These are phyloP conservation scores for Pachypanchax playfairii DNA, from an alignment of 2,113 vertebrate genomes.

Conservation along the genomic window DNA sequence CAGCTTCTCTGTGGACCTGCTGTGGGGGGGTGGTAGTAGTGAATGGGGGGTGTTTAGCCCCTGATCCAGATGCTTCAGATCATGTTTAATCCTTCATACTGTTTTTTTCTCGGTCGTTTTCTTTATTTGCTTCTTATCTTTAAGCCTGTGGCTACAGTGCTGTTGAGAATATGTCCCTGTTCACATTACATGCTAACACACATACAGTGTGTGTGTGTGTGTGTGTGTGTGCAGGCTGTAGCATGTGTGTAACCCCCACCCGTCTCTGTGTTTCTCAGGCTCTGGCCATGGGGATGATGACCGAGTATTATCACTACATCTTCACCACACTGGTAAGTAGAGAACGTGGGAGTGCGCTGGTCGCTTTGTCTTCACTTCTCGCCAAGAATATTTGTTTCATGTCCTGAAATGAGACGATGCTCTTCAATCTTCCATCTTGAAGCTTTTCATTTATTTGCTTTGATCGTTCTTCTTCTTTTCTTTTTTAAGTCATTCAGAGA, in stretches of 20 bases:
- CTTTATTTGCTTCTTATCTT: constrained; percentile 31
- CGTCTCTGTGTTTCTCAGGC: constrained; percentile 80
- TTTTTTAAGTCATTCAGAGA: not conserved
- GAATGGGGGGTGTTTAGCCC: no score
- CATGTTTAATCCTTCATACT: not conserved
- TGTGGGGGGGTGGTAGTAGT: not conserved
- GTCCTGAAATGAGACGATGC: not conserved
- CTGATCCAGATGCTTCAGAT: constrained; percentile 17
- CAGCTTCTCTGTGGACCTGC: not conserved
- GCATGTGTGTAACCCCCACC: constrained; percentile 22
- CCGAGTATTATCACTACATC: constrained; percentile 99
- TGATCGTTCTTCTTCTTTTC: constrained; percentile 4
- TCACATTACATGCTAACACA: constrained; percentile 37
- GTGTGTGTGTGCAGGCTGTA: constrained; percentile 10
- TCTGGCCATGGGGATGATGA: constrained; percentile 99
- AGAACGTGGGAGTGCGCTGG: constrained; percentile 20
- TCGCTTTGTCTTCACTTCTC: constrained; percentile 31
- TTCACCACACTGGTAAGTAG: constrained; percentile 97
- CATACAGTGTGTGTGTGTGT: constrained; percentile 7
- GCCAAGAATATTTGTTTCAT: constrained; percentile 28
- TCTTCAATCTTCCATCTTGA: constrained; percentile 36
- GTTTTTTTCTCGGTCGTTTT: constrained; percentile 2
- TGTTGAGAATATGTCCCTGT: constrained; percentile 44
- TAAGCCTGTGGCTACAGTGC: constrained; percentile 31
- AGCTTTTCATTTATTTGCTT: constrained; percentile 4